These are phyloP conservation scores for Acyrthosiphon pisum DNA, from an alignment of 1,140 invertebrate species.

Conservation along the genomic window DNA sequence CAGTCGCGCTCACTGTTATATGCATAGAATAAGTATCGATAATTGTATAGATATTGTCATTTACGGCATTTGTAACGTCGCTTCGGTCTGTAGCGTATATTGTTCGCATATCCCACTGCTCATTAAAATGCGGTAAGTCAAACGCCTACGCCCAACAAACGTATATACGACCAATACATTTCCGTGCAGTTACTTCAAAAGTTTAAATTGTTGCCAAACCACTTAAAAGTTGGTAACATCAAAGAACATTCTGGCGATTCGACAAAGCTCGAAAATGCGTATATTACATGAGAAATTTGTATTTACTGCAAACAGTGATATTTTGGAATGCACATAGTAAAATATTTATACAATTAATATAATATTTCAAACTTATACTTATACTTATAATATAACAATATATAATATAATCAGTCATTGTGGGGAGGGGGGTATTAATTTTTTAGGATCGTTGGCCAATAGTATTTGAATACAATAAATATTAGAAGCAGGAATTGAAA, in stretches of 20 bases:
- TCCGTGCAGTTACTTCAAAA: neutral
- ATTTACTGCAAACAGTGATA: neutral
- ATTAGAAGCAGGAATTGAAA: no score
- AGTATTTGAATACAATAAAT: neutral
- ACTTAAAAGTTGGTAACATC: constrained; percentile 8
- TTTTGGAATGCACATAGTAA: neutral
- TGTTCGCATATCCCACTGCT: neutral
- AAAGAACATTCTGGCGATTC: neutral
- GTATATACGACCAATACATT: neutral
- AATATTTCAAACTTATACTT: no score
- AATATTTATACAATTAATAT: no score
- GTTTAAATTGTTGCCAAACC: neutral
- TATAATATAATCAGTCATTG: no score
- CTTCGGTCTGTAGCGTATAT: neutral
- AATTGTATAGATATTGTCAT: neutral
- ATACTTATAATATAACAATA: no score
- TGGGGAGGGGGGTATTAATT: neutral
- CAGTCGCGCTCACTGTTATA: neutral
- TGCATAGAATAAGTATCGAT: neutral
- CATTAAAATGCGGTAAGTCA: constrained; percentile 7
- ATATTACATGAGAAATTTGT: neutral
- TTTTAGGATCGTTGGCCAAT: neutral
- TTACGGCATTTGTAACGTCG: neutral
- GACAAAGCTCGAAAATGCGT: neutral
- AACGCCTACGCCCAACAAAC: neutral